Conservation (phyloP, 2,113 vertebrate species). For the Perca fluviatilis region DNA sequence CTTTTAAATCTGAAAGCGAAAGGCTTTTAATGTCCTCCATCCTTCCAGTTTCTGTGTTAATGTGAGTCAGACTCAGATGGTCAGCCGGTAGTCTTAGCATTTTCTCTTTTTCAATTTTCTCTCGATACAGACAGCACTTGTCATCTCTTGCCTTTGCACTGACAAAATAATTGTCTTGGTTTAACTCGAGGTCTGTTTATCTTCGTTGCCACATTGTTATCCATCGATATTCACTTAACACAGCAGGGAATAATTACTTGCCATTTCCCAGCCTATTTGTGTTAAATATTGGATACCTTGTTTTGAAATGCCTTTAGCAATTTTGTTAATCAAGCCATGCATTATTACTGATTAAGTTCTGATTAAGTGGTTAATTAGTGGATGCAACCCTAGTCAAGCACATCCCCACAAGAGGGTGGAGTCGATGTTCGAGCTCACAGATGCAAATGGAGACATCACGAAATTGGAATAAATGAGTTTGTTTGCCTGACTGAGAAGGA, state of each 20-base stretch:
- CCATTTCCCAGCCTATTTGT: constrained; percentile 51
- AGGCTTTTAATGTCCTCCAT: not conserved
- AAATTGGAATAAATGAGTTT: constrained; percentile 77
- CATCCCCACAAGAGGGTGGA: constrained; percentile 46
- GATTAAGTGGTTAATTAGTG: constrained; percentile 73
- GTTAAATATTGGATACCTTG: constrained; percentile 59
- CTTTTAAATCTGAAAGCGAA: not conserved
- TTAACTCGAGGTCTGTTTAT: not conserved
- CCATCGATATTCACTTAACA: constrained; percentile 48
- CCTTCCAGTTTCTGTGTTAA: too few relatives aligned
- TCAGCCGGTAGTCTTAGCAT: constrained; percentile 1
- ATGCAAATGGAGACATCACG: constrained; percentile 68
- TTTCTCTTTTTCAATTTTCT: constrained; percentile 4
- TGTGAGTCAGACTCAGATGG: too few relatives aligned
- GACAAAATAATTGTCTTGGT: constrained; percentile 24
- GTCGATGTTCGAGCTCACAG: constrained; percentile 46
- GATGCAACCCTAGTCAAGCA: constrained; percentile 48
- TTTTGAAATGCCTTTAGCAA: constrained; percentile 69
- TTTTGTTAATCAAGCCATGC: constrained; percentile 65
- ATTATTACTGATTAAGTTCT: constrained; percentile 72
- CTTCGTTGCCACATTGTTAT: constrained; percentile 5
- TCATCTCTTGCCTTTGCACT: not conserved
- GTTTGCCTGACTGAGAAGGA: constrained; percentile 57
- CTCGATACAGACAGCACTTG: not conserved
- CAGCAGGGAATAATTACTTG: constrained; percentile 45